These are phyloP conservation scores for Neopipo cinnamomea DNA, from an alignment of 2,113 vertebrate genomes.

Conservation along the genomic window DNA sequence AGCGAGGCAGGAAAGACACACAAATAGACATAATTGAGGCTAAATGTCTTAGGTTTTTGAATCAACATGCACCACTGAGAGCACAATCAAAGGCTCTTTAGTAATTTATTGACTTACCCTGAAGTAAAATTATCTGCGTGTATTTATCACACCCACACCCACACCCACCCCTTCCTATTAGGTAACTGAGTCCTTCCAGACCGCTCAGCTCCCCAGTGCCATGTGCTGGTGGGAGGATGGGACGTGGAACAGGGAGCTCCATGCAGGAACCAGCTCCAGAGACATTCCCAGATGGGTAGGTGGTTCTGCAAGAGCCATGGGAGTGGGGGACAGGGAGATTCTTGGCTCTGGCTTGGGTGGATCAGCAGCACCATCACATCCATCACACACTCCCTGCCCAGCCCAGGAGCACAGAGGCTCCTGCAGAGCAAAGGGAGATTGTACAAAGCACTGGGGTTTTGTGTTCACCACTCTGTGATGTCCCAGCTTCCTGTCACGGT, in stretches of 20 bases:
- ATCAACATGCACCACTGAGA: constrained; percentile 52
- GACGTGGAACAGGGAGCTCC: not conserved
- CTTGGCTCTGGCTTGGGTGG: not conserved
- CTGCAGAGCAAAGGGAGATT: fast-evolving
- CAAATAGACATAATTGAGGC: constrained; percentile 53
- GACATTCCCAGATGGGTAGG: fast-evolving
- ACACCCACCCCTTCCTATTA: constrained; percentile 51
- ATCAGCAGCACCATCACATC: fast-evolving
- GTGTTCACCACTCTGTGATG: fast-evolving
- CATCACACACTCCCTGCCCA: not conserved
- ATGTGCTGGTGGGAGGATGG: fast-evolving
- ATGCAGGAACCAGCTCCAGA: not conserved
- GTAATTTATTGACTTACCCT: constrained; percentile 67
- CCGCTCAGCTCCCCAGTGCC: not conserved
- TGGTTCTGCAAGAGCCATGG: not conserved
- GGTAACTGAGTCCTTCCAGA: constrained; percentile 33
- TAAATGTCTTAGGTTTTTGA: constrained; percentile 55
- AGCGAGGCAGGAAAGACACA: constrained; percentile 49
- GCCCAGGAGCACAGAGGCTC: not conserved
- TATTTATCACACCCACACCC: constrained; percentile 59
- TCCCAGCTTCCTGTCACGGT: not conserved
- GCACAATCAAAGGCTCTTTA: constrained; percentile 58
- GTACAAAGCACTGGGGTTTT: not conserved
- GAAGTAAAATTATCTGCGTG: constrained; percentile 43
- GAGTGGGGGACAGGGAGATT: not conserved